Conservation (phyloP, 2,113 vertebrate genomes). For the Malurus alboscapulatus region DNA sequence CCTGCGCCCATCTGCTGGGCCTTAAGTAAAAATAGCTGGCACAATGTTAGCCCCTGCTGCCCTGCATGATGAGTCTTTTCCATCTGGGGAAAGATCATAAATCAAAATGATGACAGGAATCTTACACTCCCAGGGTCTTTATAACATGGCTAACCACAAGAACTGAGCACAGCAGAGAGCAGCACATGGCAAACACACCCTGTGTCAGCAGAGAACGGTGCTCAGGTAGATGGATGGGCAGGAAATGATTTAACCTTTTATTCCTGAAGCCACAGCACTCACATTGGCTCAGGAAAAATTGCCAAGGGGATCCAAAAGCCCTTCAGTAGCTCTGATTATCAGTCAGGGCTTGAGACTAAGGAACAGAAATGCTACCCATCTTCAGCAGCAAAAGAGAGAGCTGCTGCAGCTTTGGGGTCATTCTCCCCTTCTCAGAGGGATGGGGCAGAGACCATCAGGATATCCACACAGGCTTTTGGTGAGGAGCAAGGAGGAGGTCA, state of each 20-base stretch:
- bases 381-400: neutral
- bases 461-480: neutral
- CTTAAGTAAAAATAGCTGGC: neutral
- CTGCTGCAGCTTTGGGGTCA: neutral
- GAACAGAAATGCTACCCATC: accelerated
- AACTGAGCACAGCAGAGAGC: neutral
- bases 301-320: neutral
- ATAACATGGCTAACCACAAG: neutral
- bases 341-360: neutral
- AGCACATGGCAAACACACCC: accelerated
- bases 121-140: neutral
- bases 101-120: neutral
- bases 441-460: neutral
- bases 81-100: neutral
- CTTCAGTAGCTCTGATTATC: neutral
- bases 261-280: neutral
- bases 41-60: accelerated
- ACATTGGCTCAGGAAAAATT: neutral
- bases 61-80: neutral
- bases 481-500: neutral
- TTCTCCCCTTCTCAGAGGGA: neutral
- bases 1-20: accelerated
- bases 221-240: neutral
- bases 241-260: neutral
- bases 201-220: accelerated